Conservation (phyloP, 2,113 vertebrate species). For the Apodemus speciosus region DNA sequence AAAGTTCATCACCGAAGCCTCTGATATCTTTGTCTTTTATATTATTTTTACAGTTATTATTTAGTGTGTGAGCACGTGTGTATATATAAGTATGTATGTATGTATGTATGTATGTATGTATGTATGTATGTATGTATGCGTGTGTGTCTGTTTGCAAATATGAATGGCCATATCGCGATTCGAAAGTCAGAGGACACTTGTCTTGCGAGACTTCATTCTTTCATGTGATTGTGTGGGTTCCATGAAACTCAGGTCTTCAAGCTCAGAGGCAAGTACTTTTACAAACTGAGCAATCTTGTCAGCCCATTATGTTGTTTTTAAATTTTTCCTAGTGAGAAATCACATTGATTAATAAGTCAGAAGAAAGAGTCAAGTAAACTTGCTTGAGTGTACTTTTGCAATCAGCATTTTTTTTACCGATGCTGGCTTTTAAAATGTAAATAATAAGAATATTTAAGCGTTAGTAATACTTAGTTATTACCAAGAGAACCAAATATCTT, state of each 20-base stretch:
- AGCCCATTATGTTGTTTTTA: background rate
- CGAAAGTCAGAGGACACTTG: background rate
- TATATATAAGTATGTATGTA: background rate
- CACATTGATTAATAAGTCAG: constrained; percentile 18
- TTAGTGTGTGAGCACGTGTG: background rate
- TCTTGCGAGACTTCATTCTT: background rate
- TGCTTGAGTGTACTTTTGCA: background rate
- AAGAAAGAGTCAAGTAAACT: background rate
- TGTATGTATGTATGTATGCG: background rate
- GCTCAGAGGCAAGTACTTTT: background rate
- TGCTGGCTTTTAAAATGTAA: constrained; percentile 25
- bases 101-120: background rate
- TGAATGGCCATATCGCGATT: background rate
- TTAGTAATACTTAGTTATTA: background rate
- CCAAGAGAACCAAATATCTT: background rate
- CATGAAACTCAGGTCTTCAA: background rate
- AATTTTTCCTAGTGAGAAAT: background rate
- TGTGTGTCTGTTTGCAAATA: background rate
- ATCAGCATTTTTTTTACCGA: background rate
- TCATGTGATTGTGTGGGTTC: background rate
- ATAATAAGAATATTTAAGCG: constrained; percentile 10
- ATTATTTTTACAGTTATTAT: background rate
- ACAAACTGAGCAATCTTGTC: background rate
- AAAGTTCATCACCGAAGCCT: background rate
- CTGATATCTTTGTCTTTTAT: background rate